These are phyloP conservation scores for Stichodactyla helianthus DNA, from an alignment of 64 coral and sea anemone genomes.

Conservation along the genomic window DNA sequence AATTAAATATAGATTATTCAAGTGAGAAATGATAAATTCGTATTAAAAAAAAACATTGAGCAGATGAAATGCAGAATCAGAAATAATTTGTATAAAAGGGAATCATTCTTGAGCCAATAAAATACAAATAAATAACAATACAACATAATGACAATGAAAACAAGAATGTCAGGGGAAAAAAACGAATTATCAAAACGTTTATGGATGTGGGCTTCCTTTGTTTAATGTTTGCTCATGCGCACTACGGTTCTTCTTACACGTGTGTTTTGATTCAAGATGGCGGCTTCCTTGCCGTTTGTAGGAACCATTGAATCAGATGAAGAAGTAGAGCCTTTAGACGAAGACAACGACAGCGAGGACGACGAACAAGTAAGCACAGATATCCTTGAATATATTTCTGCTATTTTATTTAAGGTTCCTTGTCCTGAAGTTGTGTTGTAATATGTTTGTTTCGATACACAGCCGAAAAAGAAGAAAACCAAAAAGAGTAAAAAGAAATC, in stretches of 20 bases:
- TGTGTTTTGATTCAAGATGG: constrained; percentile 50
- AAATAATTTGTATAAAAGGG: no score
- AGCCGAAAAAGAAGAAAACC: constrained; percentile 50
- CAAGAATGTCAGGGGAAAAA: no score
- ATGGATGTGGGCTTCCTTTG: no score
- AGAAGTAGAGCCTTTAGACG: constrained; percentile 51
- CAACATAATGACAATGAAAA: no score
- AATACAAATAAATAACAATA: no score
- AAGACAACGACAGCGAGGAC: constrained; percentile 57
- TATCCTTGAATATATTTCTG: background rate
- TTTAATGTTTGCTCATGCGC: background rate
- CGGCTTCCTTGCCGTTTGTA: constrained; percentile 50
- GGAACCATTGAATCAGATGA: constrained; percentile 73
- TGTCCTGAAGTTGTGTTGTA: background rate
- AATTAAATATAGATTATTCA: no score
- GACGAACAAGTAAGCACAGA: constrained; percentile 43
- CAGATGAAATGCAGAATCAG: no score
- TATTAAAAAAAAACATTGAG: no score
- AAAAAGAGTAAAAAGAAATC: constrained; percentile 16
- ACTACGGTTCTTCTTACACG: background rate
- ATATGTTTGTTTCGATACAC: background rate
- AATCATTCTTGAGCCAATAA: no score
- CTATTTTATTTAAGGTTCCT: background rate
- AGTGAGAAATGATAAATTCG: no score
- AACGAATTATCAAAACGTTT: no score